A percentile compares a stretch with the other conserved stretches of the same genome.
Conservation (phyloP, 2,888 invertebrate species). For the Lasioglossum lativentre region DNA sequence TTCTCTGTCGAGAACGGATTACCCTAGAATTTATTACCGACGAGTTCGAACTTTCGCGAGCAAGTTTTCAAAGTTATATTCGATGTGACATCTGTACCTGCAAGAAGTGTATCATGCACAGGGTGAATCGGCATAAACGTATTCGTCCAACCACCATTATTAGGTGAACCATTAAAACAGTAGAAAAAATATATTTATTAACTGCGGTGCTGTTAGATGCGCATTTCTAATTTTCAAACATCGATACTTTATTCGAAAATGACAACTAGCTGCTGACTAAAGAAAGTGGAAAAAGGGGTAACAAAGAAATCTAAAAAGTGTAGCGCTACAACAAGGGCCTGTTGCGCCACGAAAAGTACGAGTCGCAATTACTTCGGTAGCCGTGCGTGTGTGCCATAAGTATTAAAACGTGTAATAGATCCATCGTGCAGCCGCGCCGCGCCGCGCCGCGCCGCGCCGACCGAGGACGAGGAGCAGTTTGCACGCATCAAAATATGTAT, state of each 20-base stretch:
- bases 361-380: neutral
- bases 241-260: too few species aligned
- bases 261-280: neutral
- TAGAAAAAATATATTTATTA: neutral
- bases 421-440: too few species aligned
- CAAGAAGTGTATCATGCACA: neutral
- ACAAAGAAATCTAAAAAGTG: neutral
- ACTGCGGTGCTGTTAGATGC: neutral
- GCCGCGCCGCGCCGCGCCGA: too few species aligned
- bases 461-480: neutral
- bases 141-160: neutral
- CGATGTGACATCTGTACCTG: neutral
- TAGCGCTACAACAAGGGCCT: neutral
- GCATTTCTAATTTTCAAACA: neutral
- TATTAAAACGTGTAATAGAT: constrained; percentile 1
- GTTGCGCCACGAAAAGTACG: neutral
- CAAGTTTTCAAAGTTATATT: neutral
- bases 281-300: neutral
- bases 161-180: neutral
- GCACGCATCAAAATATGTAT: neutral
- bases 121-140: neutral
- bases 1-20: neutral
- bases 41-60: neutral
- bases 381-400: neutral
- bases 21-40: neutral